phyloP scores from a whole-genome alignment of 2,113 vertebrate genomes.

The Synodontis membranacea region DNA sequence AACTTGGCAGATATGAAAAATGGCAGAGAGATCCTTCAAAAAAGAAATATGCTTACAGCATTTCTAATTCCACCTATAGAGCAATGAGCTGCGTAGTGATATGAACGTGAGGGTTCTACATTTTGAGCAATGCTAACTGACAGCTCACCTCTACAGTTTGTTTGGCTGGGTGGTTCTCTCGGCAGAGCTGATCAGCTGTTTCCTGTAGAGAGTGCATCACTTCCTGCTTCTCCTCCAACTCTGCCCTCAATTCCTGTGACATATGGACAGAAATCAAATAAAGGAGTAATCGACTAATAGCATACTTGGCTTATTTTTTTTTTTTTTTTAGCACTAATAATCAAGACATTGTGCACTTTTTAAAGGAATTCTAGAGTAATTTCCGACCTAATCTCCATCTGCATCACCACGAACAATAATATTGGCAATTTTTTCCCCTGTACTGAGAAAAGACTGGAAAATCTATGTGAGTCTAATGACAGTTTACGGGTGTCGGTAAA shows the following conservation, averaged over 20 bases:
- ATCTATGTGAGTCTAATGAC: background rate
- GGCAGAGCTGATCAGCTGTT: conserved; percentile 82
- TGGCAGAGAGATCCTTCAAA: background rate
- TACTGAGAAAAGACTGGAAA: background rate
- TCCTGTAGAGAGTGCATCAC: conserved; percentile 89
- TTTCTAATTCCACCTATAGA: background rate
- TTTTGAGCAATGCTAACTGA: background rate
- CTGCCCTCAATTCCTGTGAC: conserved; percentile 82
- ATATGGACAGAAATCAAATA: conserved; percentile 23
- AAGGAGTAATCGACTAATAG: background rate
- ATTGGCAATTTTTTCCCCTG: background rate
- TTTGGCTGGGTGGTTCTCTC: conserved; percentile 95
- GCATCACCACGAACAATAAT: background rate
- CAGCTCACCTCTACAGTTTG: conserved; percentile 89
- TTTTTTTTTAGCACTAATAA: background rate
- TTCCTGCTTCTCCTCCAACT: conserved; percentile 89
- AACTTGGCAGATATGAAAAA: background rate
- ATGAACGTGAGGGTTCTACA: background rate
- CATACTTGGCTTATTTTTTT: background rate
- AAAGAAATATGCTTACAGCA: background rate
- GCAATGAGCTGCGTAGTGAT: no score
- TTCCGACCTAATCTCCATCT: background rate
- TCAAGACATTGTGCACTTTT: background rate
- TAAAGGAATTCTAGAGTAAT: background rate
- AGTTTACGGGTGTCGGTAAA: background rate